A percentile compares a stretch with the other conserved stretches of the same genome.
These are phyloP conservation scores for Nymphalis io DNA, from an alignment of 1,140 invertebrate genomes.

Conservation along the genomic window DNA sequence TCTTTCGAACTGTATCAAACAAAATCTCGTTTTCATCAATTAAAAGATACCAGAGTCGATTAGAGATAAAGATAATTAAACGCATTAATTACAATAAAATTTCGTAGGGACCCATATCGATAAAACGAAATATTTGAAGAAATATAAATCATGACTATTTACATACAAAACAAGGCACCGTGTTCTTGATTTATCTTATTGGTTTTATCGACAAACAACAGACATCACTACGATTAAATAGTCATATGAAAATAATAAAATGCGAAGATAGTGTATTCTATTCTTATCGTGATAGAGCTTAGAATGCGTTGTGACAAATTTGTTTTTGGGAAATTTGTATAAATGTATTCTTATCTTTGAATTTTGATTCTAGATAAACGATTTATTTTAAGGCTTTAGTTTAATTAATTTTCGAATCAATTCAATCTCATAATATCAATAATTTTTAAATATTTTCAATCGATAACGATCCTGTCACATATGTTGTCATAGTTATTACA, in stretches of 20 bases:
- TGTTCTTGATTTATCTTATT: slow-evolving; percentile 63
- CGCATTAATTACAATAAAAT: slow-evolving; percentile 39
- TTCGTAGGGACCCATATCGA: slow-evolving; percentile 40
- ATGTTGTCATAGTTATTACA: neutral
- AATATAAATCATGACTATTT: slow-evolving; percentile 57
- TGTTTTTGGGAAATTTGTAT: slow-evolving; percentile 17
- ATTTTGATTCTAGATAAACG: slow-evolving; percentile 63
- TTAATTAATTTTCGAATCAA: slow-evolving; percentile 8
- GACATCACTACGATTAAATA: slow-evolving; percentile 37
- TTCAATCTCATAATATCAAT: neutral
- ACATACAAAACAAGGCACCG: slow-evolving; percentile 45
- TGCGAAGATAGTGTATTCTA: neutral
- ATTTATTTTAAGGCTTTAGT: neutral
- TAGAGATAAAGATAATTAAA: slow-evolving; percentile 40
- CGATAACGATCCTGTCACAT: neutral
- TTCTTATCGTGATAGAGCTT: neutral
- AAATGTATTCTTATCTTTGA: slow-evolving; percentile 56
- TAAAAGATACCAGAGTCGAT: slow-evolving; percentile 23
- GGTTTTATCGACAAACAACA: slow-evolving; percentile 53
- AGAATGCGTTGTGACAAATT: neutral
- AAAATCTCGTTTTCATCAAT: slow-evolving; percentile 21
- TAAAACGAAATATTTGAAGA: slow-evolving; percentile 37
- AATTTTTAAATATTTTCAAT: slow-evolving; percentile 4
- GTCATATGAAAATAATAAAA: neutral
- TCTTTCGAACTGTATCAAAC: neutral